These are phyloP conservation scores for Seira sanloemensis DNA, from an alignment of 2,888 invertebrate genomes.

Conservation along the genomic window DNA sequence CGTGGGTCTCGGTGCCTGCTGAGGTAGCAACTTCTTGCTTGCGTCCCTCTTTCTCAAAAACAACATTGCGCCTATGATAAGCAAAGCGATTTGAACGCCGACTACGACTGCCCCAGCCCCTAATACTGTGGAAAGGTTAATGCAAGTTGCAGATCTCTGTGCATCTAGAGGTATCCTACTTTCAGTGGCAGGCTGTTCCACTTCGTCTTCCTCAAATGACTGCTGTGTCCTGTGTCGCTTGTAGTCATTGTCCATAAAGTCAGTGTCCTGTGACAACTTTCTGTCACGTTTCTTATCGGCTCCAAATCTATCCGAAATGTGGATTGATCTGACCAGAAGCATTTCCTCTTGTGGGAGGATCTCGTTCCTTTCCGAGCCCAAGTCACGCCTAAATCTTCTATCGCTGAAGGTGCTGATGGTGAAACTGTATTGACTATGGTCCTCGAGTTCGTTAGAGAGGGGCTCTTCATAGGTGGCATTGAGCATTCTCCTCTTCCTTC, in stretches of 20 bases:
- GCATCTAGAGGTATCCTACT: slow-evolving; percentile 76
- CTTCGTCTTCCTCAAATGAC: slow-evolving; percentile 57
- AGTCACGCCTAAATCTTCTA: slow-evolving; percentile 69
- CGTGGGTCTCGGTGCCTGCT: slow-evolving; percentile 91
- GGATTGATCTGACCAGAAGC: slow-evolving; percentile 91
- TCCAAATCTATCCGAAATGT: slow-evolving; percentile 94
- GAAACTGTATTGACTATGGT: slow-evolving; percentile 56
- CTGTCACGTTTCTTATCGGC: slow-evolving; percentile 81
- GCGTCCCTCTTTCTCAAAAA: slow-evolving; percentile 87
- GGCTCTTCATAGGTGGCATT: slow-evolving; percentile 67
- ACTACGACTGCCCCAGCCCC: slow-evolving; percentile 91
- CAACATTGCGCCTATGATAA: slow-evolving; percentile 89
- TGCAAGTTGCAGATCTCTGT: slow-evolving; percentile 78
- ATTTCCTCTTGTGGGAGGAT: slow-evolving; percentile 81
- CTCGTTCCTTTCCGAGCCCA: slow-evolving; percentile 66
- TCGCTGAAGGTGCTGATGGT: slow-evolving; percentile 56
- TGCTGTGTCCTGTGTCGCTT: slow-evolving; percentile 54
- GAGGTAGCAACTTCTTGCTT: slow-evolving; percentile 76
- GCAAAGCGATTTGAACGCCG: slow-evolving; percentile 86
- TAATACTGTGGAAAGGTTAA: slow-evolving; percentile 88
- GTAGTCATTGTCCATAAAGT: slow-evolving; percentile 54
- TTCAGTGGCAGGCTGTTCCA: slow-evolving; percentile 66
- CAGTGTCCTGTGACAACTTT: slow-evolving; percentile 57
- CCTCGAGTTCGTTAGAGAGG: slow-evolving; percentile 70
- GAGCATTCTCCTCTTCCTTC: slow-evolving; percentile 83